Base-by-base conservation (phyloP, 2,113 vertebrate genomes). In the Gorilla gorilla region DNA sequence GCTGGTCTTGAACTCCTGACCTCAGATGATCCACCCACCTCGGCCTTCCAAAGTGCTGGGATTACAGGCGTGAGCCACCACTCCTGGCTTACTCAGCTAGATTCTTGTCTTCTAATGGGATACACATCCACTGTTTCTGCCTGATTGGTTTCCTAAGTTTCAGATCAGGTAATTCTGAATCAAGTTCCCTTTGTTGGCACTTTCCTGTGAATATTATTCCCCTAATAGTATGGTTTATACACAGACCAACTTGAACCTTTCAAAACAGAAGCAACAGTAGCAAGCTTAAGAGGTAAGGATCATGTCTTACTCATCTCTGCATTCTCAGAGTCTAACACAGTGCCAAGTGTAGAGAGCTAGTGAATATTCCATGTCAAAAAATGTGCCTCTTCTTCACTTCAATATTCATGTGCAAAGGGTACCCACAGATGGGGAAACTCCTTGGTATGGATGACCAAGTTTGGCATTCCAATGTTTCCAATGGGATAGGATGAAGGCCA, bases 261-360 rank as follows among this genome's bases (percentile, higher is more conserved):
- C 22, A 43, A 43, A 79, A 45, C 11, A 84, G 68, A 59, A 38
- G 32, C 12, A 20, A 9, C 1, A 48, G 30, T 32, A 27, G n/a
- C 43, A 55, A 64, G 30, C 1, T 17, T 61, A 20, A 30, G 23
- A 52, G 48, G 16, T 22, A n/a, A 18, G 8, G 48, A 8, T 30
- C 16, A 40, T 0, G 1, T 45, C n/a, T 64, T 6, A 0, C 13
- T 83, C 27, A 17, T 8, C 14, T 83, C 35, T 40, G 2, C 4
- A 1, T 75, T 73, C 25, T 75, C 5, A 14, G 50, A 40, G 73
- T 40, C 89, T 23, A 72, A 20, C 6, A 25, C 7, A 22, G 2
- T 45, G 32, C 52, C 12, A 55, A 22, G 2, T 25, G 2, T 3
- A 38, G 40, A 85, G 16, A 70, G 18, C 14, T 13, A 50, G 27